Evolutionary conservation across 2,888 invertebrate species (phyloP), one percentile per base, ranked within the genome.

Genomic region (Drosophila anceps): DNA sequence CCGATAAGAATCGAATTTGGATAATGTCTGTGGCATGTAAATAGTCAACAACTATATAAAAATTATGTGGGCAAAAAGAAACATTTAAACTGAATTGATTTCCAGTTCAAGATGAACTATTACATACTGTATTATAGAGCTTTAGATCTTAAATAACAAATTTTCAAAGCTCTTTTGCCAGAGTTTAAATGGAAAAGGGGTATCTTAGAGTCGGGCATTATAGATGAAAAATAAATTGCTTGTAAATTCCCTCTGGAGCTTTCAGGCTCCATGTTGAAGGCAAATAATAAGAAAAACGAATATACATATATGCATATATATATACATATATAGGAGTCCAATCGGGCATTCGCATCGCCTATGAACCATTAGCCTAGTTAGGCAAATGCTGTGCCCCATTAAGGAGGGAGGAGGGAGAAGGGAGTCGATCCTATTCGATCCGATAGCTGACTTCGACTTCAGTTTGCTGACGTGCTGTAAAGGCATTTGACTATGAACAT

Each of bases 331-430:
- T 24, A 33, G 12, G 6, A 51, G 33, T n/a, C 13, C 59, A 43
- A 75, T 79, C 59, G 44, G n/a, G 27, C 76, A 63, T 53, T 76
- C 53, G 60, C 80, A 67, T 70, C 66, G 20, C 5, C 65, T 66
- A 37, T 41, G 48, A 53, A 54, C 66, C 64, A 77, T 78, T 80
- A 78, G 72, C 77, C 77, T 76, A 81, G 77, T 80, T 80, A 33
- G 29, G 46, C 54, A 63, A 60, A 27, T 35, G 50, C 50, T 18
- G 29, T n/a, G 60, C 31, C n/a, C 39, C 68, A 51, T 73, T 53
- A 41, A 48, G 62, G 29, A 9, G 41, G 29, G 41, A 24, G 24
- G 37, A 24, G 24, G 24, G 41, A 24, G 24, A 27, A 24, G 24
- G 24, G 39, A 59, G 29, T 53, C 66, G 18, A 63, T 53, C 10